These are phyloP conservation scores for Crocidura indochinensis DNA, from an alignment of 2,797 vertebrate genomes.

Conservation along the genomic window DNA sequence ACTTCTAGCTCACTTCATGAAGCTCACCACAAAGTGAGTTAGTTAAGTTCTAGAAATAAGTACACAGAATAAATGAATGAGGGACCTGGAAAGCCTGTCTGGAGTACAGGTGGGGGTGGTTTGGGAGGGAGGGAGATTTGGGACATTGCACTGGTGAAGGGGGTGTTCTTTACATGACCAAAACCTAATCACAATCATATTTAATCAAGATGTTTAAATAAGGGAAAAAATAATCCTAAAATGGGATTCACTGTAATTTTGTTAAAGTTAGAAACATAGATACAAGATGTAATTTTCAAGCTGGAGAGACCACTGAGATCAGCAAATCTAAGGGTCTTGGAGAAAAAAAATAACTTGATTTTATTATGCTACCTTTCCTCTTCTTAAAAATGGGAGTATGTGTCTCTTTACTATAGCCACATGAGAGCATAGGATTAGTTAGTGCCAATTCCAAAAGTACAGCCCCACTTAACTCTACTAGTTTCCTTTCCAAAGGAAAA, in stretches of 20 bases:
- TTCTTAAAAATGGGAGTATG: neutral
- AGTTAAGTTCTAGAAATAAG: no score
- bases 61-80: no score
- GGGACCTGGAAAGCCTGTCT: no score
- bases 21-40: no score
- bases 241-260: neutral
- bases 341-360: neutral
- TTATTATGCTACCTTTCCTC: neutral
- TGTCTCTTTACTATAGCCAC: neutral
- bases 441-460: conserved; percentile 16
- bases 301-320: neutral
- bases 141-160: no score
- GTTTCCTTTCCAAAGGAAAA: neutral
- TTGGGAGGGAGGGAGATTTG: no score
- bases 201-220: no score
- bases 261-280: conserved; percentile 14
- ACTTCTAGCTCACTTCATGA: no score
- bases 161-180: no score
- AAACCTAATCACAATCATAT: no score
- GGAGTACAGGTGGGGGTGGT: no score
- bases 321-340: neutral
- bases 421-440: neutral
- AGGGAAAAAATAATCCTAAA: no score
- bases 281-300: conserved; percentile 1
- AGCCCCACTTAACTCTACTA: neutral